Base-by-base conservation (phyloP, 2,797 vertebrate species). In the Chromobotia macracanthus region DNA sequence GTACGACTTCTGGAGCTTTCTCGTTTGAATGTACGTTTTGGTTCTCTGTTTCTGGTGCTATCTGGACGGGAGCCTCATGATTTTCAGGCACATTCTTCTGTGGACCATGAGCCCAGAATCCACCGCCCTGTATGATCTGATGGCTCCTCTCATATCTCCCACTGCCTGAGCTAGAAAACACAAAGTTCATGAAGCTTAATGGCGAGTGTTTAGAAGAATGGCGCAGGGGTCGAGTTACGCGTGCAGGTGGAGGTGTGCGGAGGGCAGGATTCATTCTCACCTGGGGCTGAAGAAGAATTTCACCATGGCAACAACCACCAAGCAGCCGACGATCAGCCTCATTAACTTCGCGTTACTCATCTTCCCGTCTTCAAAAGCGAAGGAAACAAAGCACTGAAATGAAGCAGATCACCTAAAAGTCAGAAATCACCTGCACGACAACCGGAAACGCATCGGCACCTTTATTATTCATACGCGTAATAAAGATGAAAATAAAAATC, bases 221-320 rank as follows among this genome's bases (percentile, higher is more conserved):
- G 58, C 12, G 3, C 60, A 18, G 18, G 61, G 21, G 31, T 78
- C 19, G 3, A 51, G 31, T 19, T 6, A 38, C 11, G 18, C 18
- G n/a, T 53, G 50, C n/a, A 25, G 35, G 16, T 1, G 3, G 8
- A 13, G n/a, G 28, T 56, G 41, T n/a, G 55, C 18, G 11, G n/a
- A 31, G 23, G 80, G 63, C 3, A 15, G 31, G 6, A 51, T 25
- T 41, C 11, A 51, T 38, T 28, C 83, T 80, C 41, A 84, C 83
- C 64, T 80, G 72, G 8, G 56, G 6, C 1, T 8, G 5, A 53
- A 60, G 18, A 80, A 70, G 2, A 61, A 0, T 58, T 75, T 82
- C 12, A 46, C 11, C 31, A 66, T 19, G 41, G 72, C 48, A 66
- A 84, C 35, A 46, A 82, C 9, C 65, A 73, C 75, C 71, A 86